A percentile compares a stretch with the other conserved stretches of the same genome.
Conservation (phyloP, 64 coral and sea anemone species). For the Platygyra sinensis region DNA sequence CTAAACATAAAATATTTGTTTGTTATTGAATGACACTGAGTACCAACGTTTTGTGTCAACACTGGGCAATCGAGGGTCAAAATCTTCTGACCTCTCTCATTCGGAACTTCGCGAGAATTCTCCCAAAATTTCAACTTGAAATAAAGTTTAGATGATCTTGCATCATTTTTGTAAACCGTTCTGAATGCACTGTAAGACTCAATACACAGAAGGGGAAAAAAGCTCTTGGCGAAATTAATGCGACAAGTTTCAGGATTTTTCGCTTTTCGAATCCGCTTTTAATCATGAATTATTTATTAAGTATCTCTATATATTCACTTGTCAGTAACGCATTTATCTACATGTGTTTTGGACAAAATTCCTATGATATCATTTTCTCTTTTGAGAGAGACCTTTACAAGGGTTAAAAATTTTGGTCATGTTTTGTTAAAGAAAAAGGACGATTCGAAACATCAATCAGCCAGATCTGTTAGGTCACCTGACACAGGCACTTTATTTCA, state of each 20-base stretch:
- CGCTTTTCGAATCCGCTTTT: not conserved
- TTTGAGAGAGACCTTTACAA: too few species aligned
- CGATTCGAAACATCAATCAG: not conserved
- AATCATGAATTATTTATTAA: not conserved
- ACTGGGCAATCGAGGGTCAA: not conserved
- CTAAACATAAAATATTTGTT: not conserved
- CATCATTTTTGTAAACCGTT: too few species aligned
- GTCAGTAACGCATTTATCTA: too few species aligned
- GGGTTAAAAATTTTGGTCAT: not conserved
- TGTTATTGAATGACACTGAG: not conserved
- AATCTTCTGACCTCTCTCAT: slow-evolving; percentile 4
- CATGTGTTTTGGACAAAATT: too few species aligned
- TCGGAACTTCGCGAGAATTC: not conserved
- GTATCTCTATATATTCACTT: too few species aligned
- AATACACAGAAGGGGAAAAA: too few species aligned
- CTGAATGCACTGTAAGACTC: too few species aligned
- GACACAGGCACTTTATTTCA: not conserved
- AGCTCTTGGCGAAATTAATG: too few species aligned
- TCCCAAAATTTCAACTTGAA: not conserved
- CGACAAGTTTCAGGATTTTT: not conserved
- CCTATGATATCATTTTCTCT: too few species aligned
- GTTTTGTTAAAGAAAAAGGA: not conserved
- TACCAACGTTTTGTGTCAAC: not conserved
- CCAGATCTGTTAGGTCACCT: not conserved
- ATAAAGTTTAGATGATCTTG: too few species aligned